Conservation (phyloP, 1,140 invertebrate genomes). For the Dysdera silvatica region DNA sequence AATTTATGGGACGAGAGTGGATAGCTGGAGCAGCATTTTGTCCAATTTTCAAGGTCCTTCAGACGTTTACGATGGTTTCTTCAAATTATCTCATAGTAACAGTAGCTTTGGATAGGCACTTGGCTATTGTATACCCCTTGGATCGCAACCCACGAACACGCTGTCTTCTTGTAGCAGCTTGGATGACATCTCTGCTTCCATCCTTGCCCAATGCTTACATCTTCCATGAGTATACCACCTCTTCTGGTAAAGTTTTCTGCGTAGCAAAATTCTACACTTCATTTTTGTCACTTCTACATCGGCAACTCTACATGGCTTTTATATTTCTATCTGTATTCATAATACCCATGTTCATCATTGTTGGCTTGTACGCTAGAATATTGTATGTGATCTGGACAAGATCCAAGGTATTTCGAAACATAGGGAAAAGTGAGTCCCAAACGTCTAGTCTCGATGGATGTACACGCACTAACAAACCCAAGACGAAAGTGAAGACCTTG, state of each 20-base stretch:
- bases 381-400: constrained; percentile 18
- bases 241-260: constrained; percentile 3
- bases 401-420: not conserved
- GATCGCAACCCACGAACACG: not conserved
- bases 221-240: not conserved
- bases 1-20: constrained; percentile 42
- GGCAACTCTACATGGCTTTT: constrained; percentile 23
- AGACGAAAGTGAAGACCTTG: constrained; percentile 44
- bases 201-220: constrained; percentile 22
- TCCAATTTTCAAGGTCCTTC: constrained; percentile 41
- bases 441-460: not conserved
- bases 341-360: constrained; percentile 16
- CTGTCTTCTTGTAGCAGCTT: not conserved
- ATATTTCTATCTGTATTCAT: constrained; percentile 24
- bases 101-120: constrained; percentile 44
- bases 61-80: constrained; percentile 43
- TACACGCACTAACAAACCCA: constrained; percentile 35
- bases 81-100: constrained; percentile 46
- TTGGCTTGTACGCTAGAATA: constrained; percentile 16
- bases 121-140: constrained; percentile 16
- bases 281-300: not conserved
- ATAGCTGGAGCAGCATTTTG: constrained; percentile 41
- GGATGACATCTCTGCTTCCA: constrained; percentile 11
- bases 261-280: constrained; percentile 10
- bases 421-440: not conserved